Percentiles rank a stretch among this genome's conserved stretches.
Evolutionary conservation across 2,797 vertebrate species (phyloP).

Genomic region (Valencia hispanica): DNA sequence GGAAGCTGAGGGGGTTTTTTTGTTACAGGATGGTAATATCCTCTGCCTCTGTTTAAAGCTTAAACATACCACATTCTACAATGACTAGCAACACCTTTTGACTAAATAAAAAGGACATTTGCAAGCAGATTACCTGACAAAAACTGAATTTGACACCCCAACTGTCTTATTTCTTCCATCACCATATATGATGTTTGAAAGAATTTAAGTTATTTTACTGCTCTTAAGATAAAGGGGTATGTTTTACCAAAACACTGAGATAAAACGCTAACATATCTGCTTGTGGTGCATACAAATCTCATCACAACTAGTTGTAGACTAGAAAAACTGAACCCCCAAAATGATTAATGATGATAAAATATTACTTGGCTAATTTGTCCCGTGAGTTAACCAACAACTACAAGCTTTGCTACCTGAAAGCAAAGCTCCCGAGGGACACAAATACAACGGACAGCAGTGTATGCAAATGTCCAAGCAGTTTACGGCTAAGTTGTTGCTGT

Average conservation of each 20-base stretch:
- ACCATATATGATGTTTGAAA: background rate
- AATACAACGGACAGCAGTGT: background rate
- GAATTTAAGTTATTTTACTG: background rate
- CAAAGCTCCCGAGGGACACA: background rate
- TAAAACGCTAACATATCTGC: background rate
- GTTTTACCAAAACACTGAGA: background rate
- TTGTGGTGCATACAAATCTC: background rate
- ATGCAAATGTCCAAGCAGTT: conserved; percentile 27
- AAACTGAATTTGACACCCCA: background rate
- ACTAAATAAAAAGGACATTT: background rate
- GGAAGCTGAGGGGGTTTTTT: background rate
- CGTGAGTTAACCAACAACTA: background rate
- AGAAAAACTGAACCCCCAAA: background rate
- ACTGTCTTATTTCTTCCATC: background rate
- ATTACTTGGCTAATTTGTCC: background rate
- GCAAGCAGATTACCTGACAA: background rate
- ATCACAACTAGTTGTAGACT: background rate
- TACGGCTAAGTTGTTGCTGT: conserved; percentile 37
- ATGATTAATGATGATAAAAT: background rate
- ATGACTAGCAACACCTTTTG: background rate
- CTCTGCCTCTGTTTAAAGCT: background rate
- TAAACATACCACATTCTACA: background rate
- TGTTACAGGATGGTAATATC: background rate
- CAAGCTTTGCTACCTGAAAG: background rate
- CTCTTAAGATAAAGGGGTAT: background rate